phyloP scores from a whole-genome alignment of 2,113 vertebrate species.

The Cinclus cinclus region DNA sequence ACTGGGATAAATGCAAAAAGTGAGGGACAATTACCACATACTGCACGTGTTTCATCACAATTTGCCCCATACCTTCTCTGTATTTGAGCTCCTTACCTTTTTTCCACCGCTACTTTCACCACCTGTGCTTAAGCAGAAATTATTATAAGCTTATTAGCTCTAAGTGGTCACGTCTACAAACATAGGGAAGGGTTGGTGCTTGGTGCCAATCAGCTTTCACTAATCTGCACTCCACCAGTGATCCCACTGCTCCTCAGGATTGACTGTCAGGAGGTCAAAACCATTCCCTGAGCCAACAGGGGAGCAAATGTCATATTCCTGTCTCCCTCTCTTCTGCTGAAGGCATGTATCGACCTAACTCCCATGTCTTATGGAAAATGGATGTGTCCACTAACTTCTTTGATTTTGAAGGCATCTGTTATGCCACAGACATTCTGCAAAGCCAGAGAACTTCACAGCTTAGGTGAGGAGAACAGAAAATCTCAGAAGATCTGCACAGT shows the following conservation, averaged over 20 bases:
- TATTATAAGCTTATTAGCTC: conserved; percentile 53
- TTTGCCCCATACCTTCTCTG: background rate
- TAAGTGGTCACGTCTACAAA: conserved; percentile 56
- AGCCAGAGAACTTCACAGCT: background rate
- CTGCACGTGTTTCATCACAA: background rate
- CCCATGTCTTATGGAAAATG: background rate
- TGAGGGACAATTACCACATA: background rate
- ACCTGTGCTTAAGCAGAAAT: conserved; percentile 48
- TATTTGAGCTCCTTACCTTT: background rate
- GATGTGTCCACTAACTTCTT: background rate
- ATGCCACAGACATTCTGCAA: rapidly evolving
- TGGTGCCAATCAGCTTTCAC: conserved; percentile 36
- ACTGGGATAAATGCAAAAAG: background rate
- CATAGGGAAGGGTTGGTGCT: conserved; percentile 27
- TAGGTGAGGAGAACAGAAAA: background rate
- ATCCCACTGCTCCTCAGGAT: background rate
- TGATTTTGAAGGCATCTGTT: background rate
- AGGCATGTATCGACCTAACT: background rate
- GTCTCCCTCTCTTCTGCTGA: background rate
- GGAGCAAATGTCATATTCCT: background rate
- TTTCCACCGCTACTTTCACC: conserved; percentile 21
- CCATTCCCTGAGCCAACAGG: rapidly evolving
- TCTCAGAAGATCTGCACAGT: background rate
- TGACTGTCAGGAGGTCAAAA: conserved; percentile 26
- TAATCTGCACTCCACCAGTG: conserved; percentile 11